Base-by-base conservation (phyloP, 2,797 vertebrate species). In the Oceanodroma leucorhoa region DNA sequence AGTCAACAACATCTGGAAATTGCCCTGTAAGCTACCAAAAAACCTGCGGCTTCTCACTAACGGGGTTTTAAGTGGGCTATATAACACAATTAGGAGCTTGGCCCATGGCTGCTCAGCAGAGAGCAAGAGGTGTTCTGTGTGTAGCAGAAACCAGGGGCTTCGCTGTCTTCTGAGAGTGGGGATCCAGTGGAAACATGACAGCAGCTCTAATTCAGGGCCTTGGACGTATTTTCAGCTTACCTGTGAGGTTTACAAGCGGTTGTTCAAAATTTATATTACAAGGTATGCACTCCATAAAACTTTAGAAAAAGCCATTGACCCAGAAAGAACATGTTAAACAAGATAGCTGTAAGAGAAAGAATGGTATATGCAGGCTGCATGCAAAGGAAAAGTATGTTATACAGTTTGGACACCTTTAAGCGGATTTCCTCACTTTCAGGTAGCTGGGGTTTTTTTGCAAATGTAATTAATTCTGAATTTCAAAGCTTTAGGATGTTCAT, bases 261-360 rank as follows among this genome's bases (percentile, higher is more conserved):
- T 80, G 41, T 85, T 87, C 41, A 85, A 89, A 85, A 89, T 55
- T 81, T 65, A 10, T 88, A 51, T 58, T 65, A 45, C 61, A 82
- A 69, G 29, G 10, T n/a, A 83, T 17, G 40, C n/a, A 88, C 58
- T 72, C 80, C 58, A 62, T 62, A 65, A 76, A 92, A 94, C 46
- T 61, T 75, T n/a, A 90, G 29, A 45, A 93, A 96, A 94, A 75
- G 65, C 41, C 57, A 57, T 69, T 81, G 84, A 81, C 54, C 34
- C 38, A 41, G 36, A 86, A 88, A 72, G n/a, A 88, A 29, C 12
- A 29, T 5, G 53, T 86, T 75, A 65, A 89, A 80, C n/a, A 66
- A 70, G 91, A 89, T 1, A 83, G 24, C 57, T 60, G 36, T 88
- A 57, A 66, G 51, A 88, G 40, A 89, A 85, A 66, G 30, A 54